Base-by-base conservation (phyloP, 2,888 invertebrate genomes). In the Cantharis lateralis region DNA sequence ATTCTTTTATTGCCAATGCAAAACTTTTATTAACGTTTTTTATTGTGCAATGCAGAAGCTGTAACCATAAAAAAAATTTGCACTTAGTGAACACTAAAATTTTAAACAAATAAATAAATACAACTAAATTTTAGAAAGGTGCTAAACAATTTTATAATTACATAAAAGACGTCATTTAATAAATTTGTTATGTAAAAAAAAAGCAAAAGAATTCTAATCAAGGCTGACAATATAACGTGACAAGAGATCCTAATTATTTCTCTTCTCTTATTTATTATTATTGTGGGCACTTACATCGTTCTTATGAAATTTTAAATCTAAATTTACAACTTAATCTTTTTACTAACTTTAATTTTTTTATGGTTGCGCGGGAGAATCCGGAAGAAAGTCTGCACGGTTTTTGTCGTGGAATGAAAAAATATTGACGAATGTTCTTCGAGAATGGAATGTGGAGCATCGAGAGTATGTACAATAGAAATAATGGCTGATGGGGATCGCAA, bases 101-200 rank as follows among this genome's bases (percentile, higher is more conserved):
- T n/a, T 48, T 48, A 48, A 48, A 48, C 48, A 48, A 48, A 48
- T 48, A 48, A 48, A 48, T 48, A 48, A 48, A 48, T 48, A 48
- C 48, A 48, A 48, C 48, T n/a, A 48, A 48, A 48, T 48, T 15
- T 15, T 66, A 18, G 64, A 66, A 66, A 66, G 64, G 64, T 20
- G 24, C 64, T 24, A 20, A 66, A 20, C 64, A 63, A 63, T 63
- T 63, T 63, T 63, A 66, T 66, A 66, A 66, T 16, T 66, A 66
- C 63, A 18, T 18, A 63, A 66, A 66, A 66, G 24, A 66, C 64
- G 64, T 66, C 64, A 66, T 66, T 66, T 20, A 66, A 20, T 66
- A 20, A 66, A 66, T 66, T 66, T 66, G 64, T 66, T 66, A 66
- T 66, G 64, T 66, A 66, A 66, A 66, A 48, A 48, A 66, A 66